phyloP scores from a whole-genome alignment of 2,797 vertebrate genomes.

The Coregonus suidteri region DNA sequence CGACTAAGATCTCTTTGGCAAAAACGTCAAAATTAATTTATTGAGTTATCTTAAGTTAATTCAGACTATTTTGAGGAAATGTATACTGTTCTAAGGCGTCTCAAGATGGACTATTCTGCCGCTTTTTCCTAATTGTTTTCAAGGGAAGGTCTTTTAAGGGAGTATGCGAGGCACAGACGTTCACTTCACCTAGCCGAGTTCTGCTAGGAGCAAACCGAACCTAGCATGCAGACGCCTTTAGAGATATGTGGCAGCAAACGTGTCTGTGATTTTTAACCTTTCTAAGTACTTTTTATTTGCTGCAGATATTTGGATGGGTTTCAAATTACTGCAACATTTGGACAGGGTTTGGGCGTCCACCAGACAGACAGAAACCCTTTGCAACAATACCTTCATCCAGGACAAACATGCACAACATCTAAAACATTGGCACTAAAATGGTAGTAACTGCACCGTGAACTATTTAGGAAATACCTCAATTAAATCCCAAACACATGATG shows the following conservation, averaged over 20 bases:
- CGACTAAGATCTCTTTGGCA: no score
- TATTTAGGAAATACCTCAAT: background rate
- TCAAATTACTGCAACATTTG: constrained; percentile 37
- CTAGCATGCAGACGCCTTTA: background rate
- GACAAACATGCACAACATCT: constrained; percentile 40
- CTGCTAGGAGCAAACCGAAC: no score
- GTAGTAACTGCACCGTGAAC: background rate
- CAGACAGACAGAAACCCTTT: constrained; percentile 25
- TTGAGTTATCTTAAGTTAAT: no score
- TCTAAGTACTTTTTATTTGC: background rate
- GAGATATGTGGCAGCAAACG: background rate
- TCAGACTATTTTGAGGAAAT: no score
- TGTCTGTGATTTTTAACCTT: constrained; percentile 7
- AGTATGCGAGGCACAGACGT: no score
- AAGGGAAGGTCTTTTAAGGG: no score
- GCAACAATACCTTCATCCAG: background rate
- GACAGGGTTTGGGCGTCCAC: constrained; percentile 41
- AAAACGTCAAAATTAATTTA: no score
- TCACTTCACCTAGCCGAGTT: no score
- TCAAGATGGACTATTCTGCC: no score
- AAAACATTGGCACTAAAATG: background rate
- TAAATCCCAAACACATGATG: background rate
- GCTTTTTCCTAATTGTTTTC: no score
- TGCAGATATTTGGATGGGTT: constrained; percentile 41
- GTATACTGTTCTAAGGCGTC: no score